phyloP scores from a whole-genome alignment of 92 coral and sea anemone genomes.

The Pocillopora grandis region DNA sequence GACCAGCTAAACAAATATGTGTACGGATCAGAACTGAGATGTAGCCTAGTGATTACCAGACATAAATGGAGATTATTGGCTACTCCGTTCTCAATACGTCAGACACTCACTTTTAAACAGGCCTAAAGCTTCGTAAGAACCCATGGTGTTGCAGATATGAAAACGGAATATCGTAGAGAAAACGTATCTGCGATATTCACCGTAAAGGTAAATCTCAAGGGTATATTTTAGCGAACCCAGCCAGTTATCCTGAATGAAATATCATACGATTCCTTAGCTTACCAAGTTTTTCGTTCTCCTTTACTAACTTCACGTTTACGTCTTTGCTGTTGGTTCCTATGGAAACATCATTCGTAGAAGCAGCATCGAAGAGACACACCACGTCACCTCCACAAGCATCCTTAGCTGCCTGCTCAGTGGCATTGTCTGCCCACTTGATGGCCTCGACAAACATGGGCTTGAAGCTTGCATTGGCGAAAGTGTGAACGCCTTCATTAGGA shows the following conservation, averaged over 20 bases:
- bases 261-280: not conserved
- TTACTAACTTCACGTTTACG: constrained; percentile 40
- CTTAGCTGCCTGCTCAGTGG: constrained; percentile 41
- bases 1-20: too few relatives aligned
- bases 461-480: constrained; percentile 57
- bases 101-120: too few relatives aligned
- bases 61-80: too few relatives aligned
- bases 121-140: too few relatives aligned
- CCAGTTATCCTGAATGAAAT: not conserved
- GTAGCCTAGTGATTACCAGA: too few relatives aligned
- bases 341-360: constrained; percentile 66
- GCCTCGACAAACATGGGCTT: constrained; percentile 72
- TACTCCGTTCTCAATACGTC: too few relatives aligned
- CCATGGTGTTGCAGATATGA: too few relatives aligned
- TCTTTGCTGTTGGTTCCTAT: constrained; percentile 60
- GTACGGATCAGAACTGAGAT: too few relatives aligned
- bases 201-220: not conserved
- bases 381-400: constrained; percentile 50
- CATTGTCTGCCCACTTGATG: constrained; percentile 41
- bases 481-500: constrained; percentile 46
- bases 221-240: not conserved
- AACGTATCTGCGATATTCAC: too few relatives aligned
- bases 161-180: too few relatives aligned
- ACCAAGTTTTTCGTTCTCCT: constrained; percentile 66
- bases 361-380: constrained; percentile 74